Base-by-base conservation (phyloP, 1,140 invertebrate genomes). In the Cotesia typhae region DNA sequence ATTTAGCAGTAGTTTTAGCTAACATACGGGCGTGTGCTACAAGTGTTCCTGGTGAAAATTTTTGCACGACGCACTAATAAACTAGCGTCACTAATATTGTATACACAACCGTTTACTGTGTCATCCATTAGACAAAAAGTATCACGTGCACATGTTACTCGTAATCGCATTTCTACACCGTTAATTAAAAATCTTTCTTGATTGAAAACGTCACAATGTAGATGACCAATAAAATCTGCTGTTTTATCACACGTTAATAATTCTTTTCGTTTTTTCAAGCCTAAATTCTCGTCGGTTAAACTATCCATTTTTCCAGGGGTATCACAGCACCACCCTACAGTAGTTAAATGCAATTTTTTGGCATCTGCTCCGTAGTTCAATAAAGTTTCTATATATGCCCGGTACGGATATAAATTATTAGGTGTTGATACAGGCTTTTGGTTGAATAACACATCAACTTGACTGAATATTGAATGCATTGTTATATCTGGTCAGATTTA, bases 171-270 rank as follows among this genome's bases (percentile, higher is more conserved):
- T 72, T 85, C 79, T 28, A 87, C 81, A 63, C 84, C 81, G 74
- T 85, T 85, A 12, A 84, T 67, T 20, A 85, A 74, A 79, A 83
- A 83, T 72, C 83, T 81, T 67, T 59, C 79, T 73, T 84, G 82
- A 76, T 85, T 84, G 69, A 86, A 85, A 1, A 74, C 35, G 47
- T 73, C 60, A 57, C 71, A 72, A 71, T 77, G 74, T 14, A 75
- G 35, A 55, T 75, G 66, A 6, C 72, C 69, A 6, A 74, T 41
- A 59, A 59, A 59, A 59, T 59, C 55, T 0, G 20, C 14, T 7
- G 66, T 74, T 76, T 38, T 71, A 14, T 38, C 51, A 53, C 12
- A 59, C 37, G 7, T 9, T n/a, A 71, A 41, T 38, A 20, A 41
- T 10, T 41, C 10, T 17, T 2, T 4, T 7, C 17, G 36, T 51